These are phyloP conservation scores for Zaprionus ornatus DNA, from an alignment of 1,140 invertebrate species.

Conservation along the genomic window DNA sequence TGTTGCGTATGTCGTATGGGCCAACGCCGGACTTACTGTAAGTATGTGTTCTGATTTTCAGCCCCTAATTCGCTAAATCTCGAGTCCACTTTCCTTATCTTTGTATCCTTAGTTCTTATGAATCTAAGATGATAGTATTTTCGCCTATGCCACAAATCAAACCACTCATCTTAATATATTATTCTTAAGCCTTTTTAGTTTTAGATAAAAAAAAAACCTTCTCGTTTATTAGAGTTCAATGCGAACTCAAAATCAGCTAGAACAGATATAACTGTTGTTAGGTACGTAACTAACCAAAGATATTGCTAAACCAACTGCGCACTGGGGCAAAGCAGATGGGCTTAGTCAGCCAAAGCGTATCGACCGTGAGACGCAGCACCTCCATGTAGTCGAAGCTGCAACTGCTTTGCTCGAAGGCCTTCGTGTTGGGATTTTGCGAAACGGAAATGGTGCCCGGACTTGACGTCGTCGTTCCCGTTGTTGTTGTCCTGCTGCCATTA, in stretches of 20 bases:
- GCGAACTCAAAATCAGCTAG: not conserved
- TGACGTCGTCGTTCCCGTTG: not conserved
- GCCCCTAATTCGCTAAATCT: too few species aligned
- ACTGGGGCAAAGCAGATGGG: conserved; percentile 72
- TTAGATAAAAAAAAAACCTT: not conserved
- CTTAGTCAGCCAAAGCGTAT: conserved; percentile 77
- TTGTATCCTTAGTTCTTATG: too few species aligned
- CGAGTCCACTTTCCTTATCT: too few species aligned
- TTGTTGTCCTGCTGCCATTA: conserved; percentile 10
- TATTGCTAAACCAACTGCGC: conserved; percentile 75
- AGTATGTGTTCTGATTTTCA: too few species aligned
- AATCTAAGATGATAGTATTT: too few species aligned
- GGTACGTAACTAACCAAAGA: conserved; percentile 57
- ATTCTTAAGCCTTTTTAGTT: not conserved
- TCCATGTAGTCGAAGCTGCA: conserved; percentile 76
- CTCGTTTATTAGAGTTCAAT: not conserved
- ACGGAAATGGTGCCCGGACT: conserved; percentile 1
- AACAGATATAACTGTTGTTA: conserved; percentile 3
- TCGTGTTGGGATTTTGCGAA: conserved; percentile 29
- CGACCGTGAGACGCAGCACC: conserved; percentile 71
- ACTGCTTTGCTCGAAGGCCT: conserved; percentile 64
- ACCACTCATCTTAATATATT: too few species aligned
- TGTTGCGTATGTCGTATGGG: too few species aligned
- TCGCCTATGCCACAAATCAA: too few species aligned
- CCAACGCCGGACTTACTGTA: too few species aligned